Evolutionary conservation across 2,888 invertebrate species (phyloP), one percentile per base, ranked within the genome.

Genomic region (Cataglyphis livida): DNA sequence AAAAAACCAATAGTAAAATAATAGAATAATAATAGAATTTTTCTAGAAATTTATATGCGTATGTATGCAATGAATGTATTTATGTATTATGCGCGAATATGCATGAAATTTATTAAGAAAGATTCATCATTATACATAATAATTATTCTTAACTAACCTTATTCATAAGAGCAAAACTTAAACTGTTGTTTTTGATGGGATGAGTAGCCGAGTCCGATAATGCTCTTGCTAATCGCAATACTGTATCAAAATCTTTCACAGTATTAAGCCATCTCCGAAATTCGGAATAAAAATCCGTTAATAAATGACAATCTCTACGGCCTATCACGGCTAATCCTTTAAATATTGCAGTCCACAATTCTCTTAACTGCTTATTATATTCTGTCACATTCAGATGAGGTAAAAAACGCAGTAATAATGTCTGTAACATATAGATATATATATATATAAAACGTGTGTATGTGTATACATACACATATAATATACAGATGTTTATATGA

Each of bases 401-500:
- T 93, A 97, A 95, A 91, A 97, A 96, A 83, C 98, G 96, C 41
- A 96, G 95, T 73, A 98, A 93, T 81, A 98, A 94, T 93, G 96
- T 95, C 97, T 97, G 93, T 32, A 94, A 94, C 54, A 82, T 35
- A 83, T 3, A 66, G 2, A 48, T 5, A 48, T 18, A 18, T 48
- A 18, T 41, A 21, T 21, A 21, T 21, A 21, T 21, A 21, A 21
- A 21, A 21, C 21, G 21, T 21, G 21, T 21, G 21, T 32, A 94
- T 51, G 82, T 28, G 25, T 2, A 35, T 3, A 25, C 35, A 64
- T 5, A 62, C 54, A 38, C 38, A 12, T 97, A 93, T 28, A 94
- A 94, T 51, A 82, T 38, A 84, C 3, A 66, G 5, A 51, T 38
- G 21, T 7, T 21, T 15, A 5, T 61, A 64, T 28, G 35, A 48